These are phyloP conservation scores for Lasiurus cinereus DNA, from an alignment of 2,113 vertebrate species.

Conservation along the genomic window DNA sequence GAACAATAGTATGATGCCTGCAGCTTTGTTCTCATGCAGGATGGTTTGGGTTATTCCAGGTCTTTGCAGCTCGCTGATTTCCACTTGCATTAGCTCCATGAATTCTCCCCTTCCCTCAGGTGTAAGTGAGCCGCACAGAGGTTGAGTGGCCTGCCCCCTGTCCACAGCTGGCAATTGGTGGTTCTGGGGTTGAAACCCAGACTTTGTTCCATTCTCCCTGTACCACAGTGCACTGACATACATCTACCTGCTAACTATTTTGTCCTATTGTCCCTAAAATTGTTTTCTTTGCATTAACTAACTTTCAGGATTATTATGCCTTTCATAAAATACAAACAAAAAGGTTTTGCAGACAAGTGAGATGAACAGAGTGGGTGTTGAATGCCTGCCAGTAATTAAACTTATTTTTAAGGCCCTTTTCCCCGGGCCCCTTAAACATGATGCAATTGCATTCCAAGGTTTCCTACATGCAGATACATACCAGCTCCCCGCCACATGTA, in stretches of 20 bases:
- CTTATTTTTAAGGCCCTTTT: constrained; percentile 43
- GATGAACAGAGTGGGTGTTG: neutral
- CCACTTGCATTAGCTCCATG: neutral
- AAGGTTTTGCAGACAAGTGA: neutral
- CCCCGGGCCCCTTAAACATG: neutral
- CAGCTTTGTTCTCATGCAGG: neutral
- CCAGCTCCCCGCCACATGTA: neutral
- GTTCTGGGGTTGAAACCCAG: neutral
- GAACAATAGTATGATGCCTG: neutral
- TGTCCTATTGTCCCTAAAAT: neutral
- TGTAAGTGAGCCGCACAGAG: neutral
- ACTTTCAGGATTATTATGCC: neutral
- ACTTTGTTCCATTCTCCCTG: neutral
- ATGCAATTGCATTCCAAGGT: neutral
- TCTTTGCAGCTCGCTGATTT: neutral
- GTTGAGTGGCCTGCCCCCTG: too few relatives aligned
- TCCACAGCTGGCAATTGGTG: neutral
- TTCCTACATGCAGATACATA: neutral
- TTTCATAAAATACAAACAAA: constrained; percentile 47
- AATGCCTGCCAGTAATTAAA: constrained; percentile 21
- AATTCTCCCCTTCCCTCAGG: neutral
- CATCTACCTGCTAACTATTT: neutral
- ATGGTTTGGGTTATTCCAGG: neutral
- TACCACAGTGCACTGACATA: neutral
- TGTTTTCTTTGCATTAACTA: constrained; percentile 39